phyloP scores from a whole-genome alignment of 37 sponge, comb jelly and placozoan genomes.

The Dysidea cf. avara region DNA sequence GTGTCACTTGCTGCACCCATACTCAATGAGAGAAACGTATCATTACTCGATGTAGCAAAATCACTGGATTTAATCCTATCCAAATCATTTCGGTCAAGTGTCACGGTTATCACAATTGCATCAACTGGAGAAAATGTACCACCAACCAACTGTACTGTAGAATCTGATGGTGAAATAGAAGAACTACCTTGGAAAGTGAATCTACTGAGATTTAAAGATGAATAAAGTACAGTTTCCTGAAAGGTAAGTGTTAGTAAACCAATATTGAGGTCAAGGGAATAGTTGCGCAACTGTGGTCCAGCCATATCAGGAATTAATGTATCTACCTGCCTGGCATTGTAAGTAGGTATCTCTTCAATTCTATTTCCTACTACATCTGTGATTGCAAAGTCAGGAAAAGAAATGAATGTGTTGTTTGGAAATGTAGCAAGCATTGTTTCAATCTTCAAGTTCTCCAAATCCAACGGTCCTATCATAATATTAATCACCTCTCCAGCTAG shows the following conservation, averaged over 20 bases:
- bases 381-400: conserved; percentile 63
- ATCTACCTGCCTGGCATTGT: conserved; percentile 40
- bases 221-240: conserved; percentile 48
- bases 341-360: conserved; percentile 28
- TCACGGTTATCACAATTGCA: conserved; percentile 35
- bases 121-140: conserved; percentile 25
- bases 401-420: conserved; percentile 65
- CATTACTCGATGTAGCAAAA: conserved; percentile 43
- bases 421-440: conserved; percentile 30
- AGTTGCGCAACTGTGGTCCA: conserved; percentile 49
- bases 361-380: conserved; percentile 68
- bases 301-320: conserved; percentile 53
- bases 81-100: conserved; percentile 58
- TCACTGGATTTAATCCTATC: conserved; percentile 55
- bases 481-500: conserved; percentile 25
- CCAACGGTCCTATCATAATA: conserved; percentile 44
- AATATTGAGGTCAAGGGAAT: conserved; percentile 74
- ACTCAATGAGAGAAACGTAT: conserved; percentile 51
- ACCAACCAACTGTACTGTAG: conserved; percentile 18
- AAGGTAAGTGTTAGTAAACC: conserved; percentile 63
- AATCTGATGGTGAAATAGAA: conserved; percentile 1
- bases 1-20: conserved; percentile 47
- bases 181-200: conserved; percentile 50
- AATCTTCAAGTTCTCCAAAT: conserved; percentile 59
- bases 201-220: conserved; percentile 22